phyloP scores from a whole-genome alignment of 2,888 invertebrate species.

The Ramazzottius varieornatus region DNA sequence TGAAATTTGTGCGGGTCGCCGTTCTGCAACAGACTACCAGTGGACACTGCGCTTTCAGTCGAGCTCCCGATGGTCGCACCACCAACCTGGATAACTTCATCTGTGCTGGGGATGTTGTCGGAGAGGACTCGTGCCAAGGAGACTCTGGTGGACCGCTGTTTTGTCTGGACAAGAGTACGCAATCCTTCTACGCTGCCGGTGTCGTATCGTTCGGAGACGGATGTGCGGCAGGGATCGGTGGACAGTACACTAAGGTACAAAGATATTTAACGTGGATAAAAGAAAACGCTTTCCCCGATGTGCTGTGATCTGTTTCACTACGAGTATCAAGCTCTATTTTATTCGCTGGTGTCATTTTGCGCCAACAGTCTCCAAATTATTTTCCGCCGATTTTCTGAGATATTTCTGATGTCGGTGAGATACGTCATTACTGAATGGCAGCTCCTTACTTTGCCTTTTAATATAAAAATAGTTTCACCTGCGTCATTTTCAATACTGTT shows the following conservation, averaged over 20 bases:
- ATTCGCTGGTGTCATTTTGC: too few species aligned
- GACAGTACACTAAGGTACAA: neutral
- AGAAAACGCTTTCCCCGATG: neutral
- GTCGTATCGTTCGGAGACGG: neutral
- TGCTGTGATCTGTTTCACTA: neutral
- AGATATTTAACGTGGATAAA: neutral
- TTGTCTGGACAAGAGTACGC: neutral
- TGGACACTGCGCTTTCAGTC: neutral
- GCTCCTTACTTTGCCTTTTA: too few species aligned
- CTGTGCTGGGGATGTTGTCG: constrained; percentile 2
- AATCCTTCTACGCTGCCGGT: neutral
- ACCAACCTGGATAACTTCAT: neutral
- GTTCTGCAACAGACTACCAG: neutral
- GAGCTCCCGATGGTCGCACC: neutral
- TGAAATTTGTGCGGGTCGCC: neutral
- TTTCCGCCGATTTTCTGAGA: too few species aligned
- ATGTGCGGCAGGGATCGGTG: neutral
- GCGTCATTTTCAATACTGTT: too few species aligned
- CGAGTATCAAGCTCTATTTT: too few species aligned
- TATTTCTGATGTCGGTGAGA: too few species aligned
- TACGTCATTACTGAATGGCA: too few species aligned
- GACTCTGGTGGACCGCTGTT: neutral
- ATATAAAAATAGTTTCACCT: too few species aligned
- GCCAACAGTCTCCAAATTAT: too few species aligned
- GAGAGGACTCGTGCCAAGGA: constrained; percentile 2